Percentiles rank a stretch among this genome's conserved stretches.
These are phyloP conservation scores for Pelagia noctiluca DNA, from an alignment of 30 jellyfish, hydroid and myxozoan genomes.

Conservation along the genomic window DNA sequence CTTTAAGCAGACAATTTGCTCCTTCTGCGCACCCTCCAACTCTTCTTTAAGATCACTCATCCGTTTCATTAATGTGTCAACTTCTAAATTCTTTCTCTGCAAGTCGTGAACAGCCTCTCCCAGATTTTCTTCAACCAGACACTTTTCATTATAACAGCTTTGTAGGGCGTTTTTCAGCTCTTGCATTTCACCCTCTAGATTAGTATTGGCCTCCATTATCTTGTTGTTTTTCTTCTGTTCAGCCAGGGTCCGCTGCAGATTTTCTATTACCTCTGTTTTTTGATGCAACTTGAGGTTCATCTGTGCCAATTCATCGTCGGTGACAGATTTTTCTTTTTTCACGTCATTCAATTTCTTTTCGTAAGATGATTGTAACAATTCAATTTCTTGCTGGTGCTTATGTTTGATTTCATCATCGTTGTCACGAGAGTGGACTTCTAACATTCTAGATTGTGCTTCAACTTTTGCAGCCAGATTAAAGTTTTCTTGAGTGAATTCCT, in stretches of 20 bases:
- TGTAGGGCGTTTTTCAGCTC: conserved; percentile 46
- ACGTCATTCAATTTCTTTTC: conserved; percentile 41
- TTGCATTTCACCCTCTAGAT: conserved; percentile 38
- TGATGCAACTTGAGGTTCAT: conserved; percentile 46
- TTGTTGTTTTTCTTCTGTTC: conserved; percentile 11
- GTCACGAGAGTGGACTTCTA: conserved; percentile 44
- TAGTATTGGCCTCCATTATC: neutral
- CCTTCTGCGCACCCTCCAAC: conserved; percentile 23
- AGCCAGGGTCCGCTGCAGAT: conserved; percentile 19
- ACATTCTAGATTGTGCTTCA: conserved; percentile 48
- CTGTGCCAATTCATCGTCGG: conserved; percentile 52
- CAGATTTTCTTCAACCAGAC: conserved; percentile 29
- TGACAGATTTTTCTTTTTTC: conserved; percentile 23
- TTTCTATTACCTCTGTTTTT: conserved; percentile 32
- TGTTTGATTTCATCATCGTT: conserved; percentile 28
- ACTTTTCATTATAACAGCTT: conserved; percentile 41
- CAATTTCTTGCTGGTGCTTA: conserved; percentile 41
- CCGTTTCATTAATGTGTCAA: conserved; percentile 40
- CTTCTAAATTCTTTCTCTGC: conserved; percentile 41
- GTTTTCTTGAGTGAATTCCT: conserved; percentile 64
- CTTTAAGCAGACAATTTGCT: conserved; percentile 34
- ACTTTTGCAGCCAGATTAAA: conserved; percentile 36
- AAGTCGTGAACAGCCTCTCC: conserved; percentile 37
- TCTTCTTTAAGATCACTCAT: conserved; percentile 49
- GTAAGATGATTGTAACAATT: neutral